A percentile compares a stretch with the other conserved stretches of the same genome.
These are phyloP conservation scores for Oreocharis arfaki DNA, from an alignment of 2,113 vertebrate genomes.

Conservation along the genomic window DNA sequence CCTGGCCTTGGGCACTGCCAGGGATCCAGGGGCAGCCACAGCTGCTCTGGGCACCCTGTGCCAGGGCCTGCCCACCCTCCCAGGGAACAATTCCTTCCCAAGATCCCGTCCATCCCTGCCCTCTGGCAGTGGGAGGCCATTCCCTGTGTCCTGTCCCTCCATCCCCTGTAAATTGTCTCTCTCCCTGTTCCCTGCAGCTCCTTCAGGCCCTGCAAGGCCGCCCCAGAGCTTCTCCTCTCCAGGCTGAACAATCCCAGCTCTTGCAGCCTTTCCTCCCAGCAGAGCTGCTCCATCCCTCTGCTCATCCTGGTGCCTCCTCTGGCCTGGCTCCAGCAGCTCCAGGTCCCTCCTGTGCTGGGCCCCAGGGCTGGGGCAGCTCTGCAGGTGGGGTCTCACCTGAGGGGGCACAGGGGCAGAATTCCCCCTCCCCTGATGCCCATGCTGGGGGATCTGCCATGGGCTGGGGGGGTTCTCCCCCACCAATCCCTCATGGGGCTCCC, in stretches of 20 bases:
- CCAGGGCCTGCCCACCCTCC: not conserved
- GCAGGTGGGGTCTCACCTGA: not conserved
- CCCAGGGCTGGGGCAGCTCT: not conserved
- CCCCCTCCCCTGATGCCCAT: not conserved
- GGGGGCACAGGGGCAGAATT: not conserved
- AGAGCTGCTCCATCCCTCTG: not conserved
- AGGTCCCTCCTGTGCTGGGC: not conserved
- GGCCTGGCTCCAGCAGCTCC: not conserved
- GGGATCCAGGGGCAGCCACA: not conserved
- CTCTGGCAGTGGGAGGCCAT: not conserved
- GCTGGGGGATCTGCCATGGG: not conserved
- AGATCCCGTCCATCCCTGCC: accelerated
- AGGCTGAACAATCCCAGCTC: not conserved
- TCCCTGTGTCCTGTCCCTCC: not conserved
- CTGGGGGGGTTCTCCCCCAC: accelerated
- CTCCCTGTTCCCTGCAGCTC: not conserved
- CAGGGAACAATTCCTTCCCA: not conserved
- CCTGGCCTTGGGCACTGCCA: not conserved
- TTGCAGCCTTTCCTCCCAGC: not conserved
- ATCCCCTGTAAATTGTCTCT: not conserved
- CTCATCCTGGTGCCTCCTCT: not conserved
- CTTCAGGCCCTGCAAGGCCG: not conserved
- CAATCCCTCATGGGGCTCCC: not conserved
- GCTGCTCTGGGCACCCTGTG: not conserved
- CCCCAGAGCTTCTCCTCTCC: not conserved